phyloP scores from a whole-genome alignment of 2,113 vertebrate species.

The Gorsachius goisagi region DNA sequence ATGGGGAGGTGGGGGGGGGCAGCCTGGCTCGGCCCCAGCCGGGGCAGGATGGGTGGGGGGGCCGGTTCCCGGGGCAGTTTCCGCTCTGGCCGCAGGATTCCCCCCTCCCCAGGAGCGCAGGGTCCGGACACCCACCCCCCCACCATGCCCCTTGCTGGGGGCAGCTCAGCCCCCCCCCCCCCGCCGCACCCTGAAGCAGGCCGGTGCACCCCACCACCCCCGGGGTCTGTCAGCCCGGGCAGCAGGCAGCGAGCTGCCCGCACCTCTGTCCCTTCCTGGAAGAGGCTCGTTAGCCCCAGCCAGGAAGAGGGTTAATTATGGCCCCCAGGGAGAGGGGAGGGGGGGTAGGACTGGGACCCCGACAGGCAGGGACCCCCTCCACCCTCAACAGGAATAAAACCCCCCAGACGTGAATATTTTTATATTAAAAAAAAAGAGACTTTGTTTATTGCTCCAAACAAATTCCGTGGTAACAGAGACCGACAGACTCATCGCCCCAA shows the following conservation, averaged over 20 bases:
- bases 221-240: too few relatives aligned
- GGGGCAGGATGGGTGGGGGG: too few relatives aligned
- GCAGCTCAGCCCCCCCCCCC: too few relatives aligned
- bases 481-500: background rate
- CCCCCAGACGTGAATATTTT: background rate
- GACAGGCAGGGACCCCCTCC: background rate
- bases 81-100: too few relatives aligned
- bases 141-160: too few relatives aligned
- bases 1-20: background rate
- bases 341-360: background rate
- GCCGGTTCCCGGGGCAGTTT: too few relatives aligned
- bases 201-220: background rate
- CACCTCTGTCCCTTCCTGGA: background rate
- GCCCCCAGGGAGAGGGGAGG: background rate
- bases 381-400: too few relatives aligned
- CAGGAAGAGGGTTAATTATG: background rate
- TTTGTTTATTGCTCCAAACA: background rate
- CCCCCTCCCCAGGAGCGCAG: too few relatives aligned
- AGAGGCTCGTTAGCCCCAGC: background rate
- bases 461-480: background rate
- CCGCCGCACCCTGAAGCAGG: fast-evolving
- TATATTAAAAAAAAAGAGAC: background rate
- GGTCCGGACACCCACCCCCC: too few relatives aligned
- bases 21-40: too few relatives aligned
- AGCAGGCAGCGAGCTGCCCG: background rate